A percentile compares a stretch with the other conserved stretches of the same genome.
Conservation (phyloP, 2,113 vertebrate species). For the Poeciliopsis retropinna region DNA sequence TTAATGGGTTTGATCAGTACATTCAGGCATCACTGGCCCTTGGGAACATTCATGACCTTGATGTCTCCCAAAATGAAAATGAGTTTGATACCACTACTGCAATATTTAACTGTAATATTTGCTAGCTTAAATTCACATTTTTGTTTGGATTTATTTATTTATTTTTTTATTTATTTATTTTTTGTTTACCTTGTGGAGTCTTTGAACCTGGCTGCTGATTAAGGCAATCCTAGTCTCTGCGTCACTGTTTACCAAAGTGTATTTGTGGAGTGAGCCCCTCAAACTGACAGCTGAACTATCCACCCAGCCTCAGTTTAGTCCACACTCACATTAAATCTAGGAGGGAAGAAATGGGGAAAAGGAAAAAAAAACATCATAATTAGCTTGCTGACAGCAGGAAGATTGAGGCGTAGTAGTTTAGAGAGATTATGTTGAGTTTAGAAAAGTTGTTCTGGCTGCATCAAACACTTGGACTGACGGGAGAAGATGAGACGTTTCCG, state of each 20-base stretch:
- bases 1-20: too few species aligned
- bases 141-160: not conserved
- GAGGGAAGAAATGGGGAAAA: conserved; percentile 3
- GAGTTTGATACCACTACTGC: too few species aligned
- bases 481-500: conserved; percentile 11
- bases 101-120: not conserved
- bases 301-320: conserved; percentile 55
- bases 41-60: too few species aligned
- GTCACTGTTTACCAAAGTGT: not conserved
- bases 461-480: conserved; percentile 24
- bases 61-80: too few species aligned
- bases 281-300: conserved; percentile 56
- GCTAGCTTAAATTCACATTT: not conserved
- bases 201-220: not conserved
- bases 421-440: conserved; percentile 35
- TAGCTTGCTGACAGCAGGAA: conserved; percentile 46
- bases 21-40: too few species aligned
- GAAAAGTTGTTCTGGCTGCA: conserved; percentile 33
- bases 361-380: conserved; percentile 22
- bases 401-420: conserved; percentile 44
- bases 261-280: conserved; percentile 12
- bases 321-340: conserved; percentile 33
- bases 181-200: not conserved
- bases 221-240: not conserved
- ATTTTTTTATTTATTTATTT: too few species aligned